phyloP scores from a whole-genome alignment of 1,140 invertebrate genomes.

The Drosophila busckii region DNA sequence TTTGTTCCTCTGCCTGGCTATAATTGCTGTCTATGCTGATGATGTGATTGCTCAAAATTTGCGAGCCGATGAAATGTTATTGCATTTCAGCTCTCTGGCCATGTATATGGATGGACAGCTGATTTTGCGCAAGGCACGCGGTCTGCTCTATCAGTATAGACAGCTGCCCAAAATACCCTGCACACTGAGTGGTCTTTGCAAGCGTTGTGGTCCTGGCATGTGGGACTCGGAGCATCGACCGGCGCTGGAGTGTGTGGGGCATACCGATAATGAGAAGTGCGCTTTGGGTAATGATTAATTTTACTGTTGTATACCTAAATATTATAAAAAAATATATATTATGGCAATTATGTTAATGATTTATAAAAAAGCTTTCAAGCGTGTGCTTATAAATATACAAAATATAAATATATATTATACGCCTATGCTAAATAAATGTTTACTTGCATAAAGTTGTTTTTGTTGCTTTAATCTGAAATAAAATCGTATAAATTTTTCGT shows the following conservation, averaged over 20 bases:
- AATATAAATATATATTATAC: conserved; percentile 12
- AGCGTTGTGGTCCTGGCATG: conserved; percentile 92
- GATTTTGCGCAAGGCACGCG: conserved; percentile 94
- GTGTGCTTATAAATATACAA: conserved; percentile 35
- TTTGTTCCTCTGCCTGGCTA: conserved; percentile 93
- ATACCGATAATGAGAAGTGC: conserved; percentile 78
- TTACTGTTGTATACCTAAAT: conserved; percentile 27
- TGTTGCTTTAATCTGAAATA: conserved; percentile 34
- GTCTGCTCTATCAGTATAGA: conserved; percentile 93
- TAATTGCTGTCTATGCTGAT: conserved; percentile 94
- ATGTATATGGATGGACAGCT: conserved; percentile 97
- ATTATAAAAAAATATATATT: conserved; percentile 26
- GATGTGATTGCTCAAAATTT: conserved; percentile 94
- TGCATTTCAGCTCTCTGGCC: conserved; percentile 95
- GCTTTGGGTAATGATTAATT: conserved; percentile 78
- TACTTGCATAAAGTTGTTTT: conserved; percentile 12
- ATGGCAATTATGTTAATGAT: conserved; percentile 16
- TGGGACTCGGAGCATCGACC: conserved; percentile 94
- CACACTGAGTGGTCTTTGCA: conserved; percentile 90
- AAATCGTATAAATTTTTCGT: conserved; percentile 53
- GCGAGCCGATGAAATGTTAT: conserved; percentile 94
- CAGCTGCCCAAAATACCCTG: conserved; percentile 92
- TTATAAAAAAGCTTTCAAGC: conserved; percentile 31
- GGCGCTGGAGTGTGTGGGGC: conserved; percentile 85
- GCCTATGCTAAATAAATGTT: conserved; percentile 21